Evolutionary conservation across 2,113 vertebrate species (phyloP), one percentile per base, ranked within the genome.

Genomic region (Gallinago media): DNA sequence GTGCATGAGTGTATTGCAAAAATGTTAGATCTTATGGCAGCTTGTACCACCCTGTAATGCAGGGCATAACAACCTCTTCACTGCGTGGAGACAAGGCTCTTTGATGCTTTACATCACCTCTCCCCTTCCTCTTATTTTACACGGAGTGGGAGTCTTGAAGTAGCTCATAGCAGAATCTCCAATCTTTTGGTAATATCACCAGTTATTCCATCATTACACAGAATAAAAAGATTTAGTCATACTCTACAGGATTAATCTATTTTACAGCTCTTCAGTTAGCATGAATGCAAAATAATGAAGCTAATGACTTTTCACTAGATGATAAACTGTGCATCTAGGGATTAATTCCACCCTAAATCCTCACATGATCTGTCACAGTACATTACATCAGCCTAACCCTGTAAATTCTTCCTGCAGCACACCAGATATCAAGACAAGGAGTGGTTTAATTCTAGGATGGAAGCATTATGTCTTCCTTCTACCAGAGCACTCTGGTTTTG

Each of bases 61-160:
- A 2, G 12, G 22, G 2, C 27, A 4, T 7, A 20, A n/a, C 19
- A 1, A 12, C 9, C 36, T 47, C 72, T 44, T 61, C 11, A 10
- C 1, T 0, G n/a, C 59, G 26, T 0, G 29, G n/a, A 36, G n/a
- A 62, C n/a, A 20, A 65, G 14, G 21, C 1, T 2, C 49, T 23
- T 8, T 16, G 29, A 18, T 4, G 29, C 42, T 52, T 44, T 17
- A 54, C 38, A 23, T 16, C 7, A 7, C 44, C 26, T 74, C 77
- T 52, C 12, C 18, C 31, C 15, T 86, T 42, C 59, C 22, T 49
- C 55, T 55, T n/a, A 2, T n/a, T 36, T 36, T 3, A 12, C 11
- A 32, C 42, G 20, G 38, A 7, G 7, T 4, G 14, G 15, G n/a
- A 40, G 2, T 62, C 55, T 54, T 32, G n/a, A 54, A 32, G 19